Evolutionary conservation across 2,113 vertebrate species (phyloP).

Genomic region (Hiodon alosoides): DNA sequence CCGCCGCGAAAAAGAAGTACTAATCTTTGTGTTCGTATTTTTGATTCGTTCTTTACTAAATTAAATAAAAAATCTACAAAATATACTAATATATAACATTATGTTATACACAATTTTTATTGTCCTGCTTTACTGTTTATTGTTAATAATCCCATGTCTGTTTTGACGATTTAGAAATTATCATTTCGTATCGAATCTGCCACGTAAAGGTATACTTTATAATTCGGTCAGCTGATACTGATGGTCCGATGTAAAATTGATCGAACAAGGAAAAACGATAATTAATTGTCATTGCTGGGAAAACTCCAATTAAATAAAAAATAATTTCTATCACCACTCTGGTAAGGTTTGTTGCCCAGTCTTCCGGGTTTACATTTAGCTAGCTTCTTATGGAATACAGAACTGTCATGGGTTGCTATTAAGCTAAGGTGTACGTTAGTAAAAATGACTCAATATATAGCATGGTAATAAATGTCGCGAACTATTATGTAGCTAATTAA

Average conservation of each 20-base stretch:
- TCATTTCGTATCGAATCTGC: not conserved
- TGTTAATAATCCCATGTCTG: not conserved
- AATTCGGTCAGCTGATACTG: conserved; percentile 7
- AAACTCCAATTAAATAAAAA: too few species aligned
- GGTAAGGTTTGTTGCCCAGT: not conserved
- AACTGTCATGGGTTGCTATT: not conserved
- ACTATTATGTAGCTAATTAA: too few species aligned
- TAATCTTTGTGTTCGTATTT: not conserved
- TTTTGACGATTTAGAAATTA: too few species aligned
- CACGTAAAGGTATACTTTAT: not conserved
- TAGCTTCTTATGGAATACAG: not conserved
- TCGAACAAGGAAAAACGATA: not conserved
- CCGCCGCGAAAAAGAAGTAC: too few species aligned
- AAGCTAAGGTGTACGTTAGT: not conserved
- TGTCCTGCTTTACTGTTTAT: not conserved
- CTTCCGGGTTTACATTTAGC: not conserved
- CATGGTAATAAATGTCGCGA: too few species aligned
- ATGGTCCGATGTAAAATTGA: not conserved
- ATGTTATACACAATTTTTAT: not conserved
- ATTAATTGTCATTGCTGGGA: not conserved
- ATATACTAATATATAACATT: not conserved
- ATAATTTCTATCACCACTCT: not conserved
- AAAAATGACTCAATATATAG: too few species aligned
- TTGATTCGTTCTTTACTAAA: not conserved
- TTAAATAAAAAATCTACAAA: not conserved